phyloP scores from a whole-genome alignment of 53 echinoderm and acorn worm species.

The Hippasteria phrygiana region DNA sequence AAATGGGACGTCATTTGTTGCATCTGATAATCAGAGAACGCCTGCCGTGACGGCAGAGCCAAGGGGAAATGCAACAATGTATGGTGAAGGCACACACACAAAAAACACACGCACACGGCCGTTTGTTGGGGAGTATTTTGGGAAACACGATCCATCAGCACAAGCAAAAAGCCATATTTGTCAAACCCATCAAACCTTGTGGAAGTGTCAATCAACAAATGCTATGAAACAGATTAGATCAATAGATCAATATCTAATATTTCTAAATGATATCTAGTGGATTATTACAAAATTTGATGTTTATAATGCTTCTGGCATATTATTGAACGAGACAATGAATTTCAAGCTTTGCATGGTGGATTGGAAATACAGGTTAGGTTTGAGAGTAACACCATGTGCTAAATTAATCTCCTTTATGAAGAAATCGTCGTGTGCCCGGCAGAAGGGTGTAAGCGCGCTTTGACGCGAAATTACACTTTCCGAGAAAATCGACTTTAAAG shows the following conservation, averaged over 20 bases:
- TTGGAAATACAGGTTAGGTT: too few species aligned
- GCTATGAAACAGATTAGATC: neutral
- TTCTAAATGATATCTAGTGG: neutral
- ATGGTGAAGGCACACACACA: constrained; percentile 73
- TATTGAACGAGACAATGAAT: too few species aligned
- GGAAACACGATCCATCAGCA: neutral
- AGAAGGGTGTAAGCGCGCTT: too few species aligned
- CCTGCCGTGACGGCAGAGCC: constrained; percentile 87
- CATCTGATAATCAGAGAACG: constrained; percentile 99
- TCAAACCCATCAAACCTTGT: neutral
- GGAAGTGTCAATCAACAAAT: neutral
- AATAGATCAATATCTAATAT: neutral
- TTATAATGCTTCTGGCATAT: too few species aligned
- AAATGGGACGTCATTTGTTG: constrained; percentile 99
- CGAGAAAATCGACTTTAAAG: too few species aligned
- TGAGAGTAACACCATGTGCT: too few species aligned
- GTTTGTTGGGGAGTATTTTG: neutral
- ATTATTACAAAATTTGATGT: too few species aligned
- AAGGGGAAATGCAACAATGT: constrained; percentile 82
- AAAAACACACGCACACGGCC: constrained; percentile 51
- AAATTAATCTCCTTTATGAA: too few species aligned
- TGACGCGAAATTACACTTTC: too few species aligned
- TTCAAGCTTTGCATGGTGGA: too few species aligned
- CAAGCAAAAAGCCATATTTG: neutral
- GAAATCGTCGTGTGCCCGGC: too few species aligned